Evolutionary conservation across 2,888 invertebrate species (phyloP).

Genomic region (Tortricodes alternella): DNA sequence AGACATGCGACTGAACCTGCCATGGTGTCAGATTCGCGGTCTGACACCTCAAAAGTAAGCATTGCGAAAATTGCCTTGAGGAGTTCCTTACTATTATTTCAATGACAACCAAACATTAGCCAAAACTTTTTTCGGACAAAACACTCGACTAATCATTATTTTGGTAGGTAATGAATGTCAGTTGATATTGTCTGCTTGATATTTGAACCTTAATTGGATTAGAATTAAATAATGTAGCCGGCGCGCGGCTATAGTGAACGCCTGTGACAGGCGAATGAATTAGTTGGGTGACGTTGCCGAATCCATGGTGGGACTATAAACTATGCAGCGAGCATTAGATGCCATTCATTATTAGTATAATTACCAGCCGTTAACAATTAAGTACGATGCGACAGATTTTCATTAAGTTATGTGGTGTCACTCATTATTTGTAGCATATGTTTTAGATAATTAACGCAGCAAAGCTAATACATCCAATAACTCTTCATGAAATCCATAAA

Average conservation of each 20-base stretch:
- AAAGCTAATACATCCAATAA: too few relatives aligned
- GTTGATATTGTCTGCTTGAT: neutral
- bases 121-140: too few relatives aligned
- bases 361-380: conserved; percentile 12
- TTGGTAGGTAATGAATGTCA: neutral
- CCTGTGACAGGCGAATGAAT: conserved; percentile 25
- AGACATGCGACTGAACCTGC: too few relatives aligned
- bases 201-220: conserved; percentile 5
- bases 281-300: conserved; percentile 12
- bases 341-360: conserved; percentile 29
- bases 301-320: conserved; percentile 23
- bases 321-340: conserved; percentile 19
- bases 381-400: conserved; percentile 1
- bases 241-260: neutral
- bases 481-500: too few relatives aligned
- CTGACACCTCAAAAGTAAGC: too few relatives aligned
- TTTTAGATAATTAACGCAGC: too few relatives aligned
- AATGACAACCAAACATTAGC: too few relatives aligned
- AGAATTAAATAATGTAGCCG: conserved; percentile 8
- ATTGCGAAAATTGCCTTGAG: too few relatives aligned
- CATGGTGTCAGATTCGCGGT: too few relatives aligned
- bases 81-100: too few relatives aligned
- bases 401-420: conserved; percentile 1
- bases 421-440: too few relatives aligned
- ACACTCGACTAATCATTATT: too few relatives aligned